Evolutionary conservation across 2,888 invertebrate genomes (phyloP).

Genomic region (Autographa gamma): DNA sequence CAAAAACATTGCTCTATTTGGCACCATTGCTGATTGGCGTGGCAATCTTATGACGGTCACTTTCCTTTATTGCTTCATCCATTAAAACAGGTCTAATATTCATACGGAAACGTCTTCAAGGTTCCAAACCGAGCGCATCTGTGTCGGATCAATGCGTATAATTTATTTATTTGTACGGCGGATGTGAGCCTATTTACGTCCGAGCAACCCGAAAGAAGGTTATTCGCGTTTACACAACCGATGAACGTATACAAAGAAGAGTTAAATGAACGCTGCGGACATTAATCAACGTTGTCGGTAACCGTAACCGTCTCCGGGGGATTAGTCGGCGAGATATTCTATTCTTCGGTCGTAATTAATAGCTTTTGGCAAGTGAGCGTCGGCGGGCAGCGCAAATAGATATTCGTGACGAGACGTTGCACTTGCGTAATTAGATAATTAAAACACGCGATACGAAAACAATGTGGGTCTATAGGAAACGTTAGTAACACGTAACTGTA

Average conservation of each 20-base stretch:
- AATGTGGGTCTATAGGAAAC: constrained; percentile 76
- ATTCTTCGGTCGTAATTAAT: constrained; percentile 87
- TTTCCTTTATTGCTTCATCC: constrained; percentile 72
- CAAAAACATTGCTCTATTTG: constrained; percentile 71
- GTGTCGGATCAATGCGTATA: constrained; percentile 75
- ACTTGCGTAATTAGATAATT: constrained; percentile 83
- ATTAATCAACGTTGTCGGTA: constrained; percentile 88
- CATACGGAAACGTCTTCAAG: constrained; percentile 69
- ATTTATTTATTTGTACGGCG: constrained; percentile 80
- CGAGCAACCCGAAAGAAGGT: constrained; percentile 81
- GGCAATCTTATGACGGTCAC: constrained; percentile 64
- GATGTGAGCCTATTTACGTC: constrained; percentile 79
- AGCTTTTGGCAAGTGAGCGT: constrained; percentile 87
- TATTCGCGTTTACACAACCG: constrained; percentile 81
- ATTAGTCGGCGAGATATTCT: constrained; percentile 86
- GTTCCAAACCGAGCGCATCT: constrained; percentile 71
- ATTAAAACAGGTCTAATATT: constrained; percentile 65
- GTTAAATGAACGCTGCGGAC: constrained; percentile 82
- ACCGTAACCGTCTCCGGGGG: constrained; percentile 86
- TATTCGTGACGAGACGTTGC: constrained; percentile 77
- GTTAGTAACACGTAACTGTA: constrained; percentile 75
- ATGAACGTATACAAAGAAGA: constrained; percentile 79
- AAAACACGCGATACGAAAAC: constrained; percentile 76
- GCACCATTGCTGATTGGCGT: constrained; percentile 62
- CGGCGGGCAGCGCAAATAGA: constrained; percentile 77